Evolutionary conservation across 2,888 invertebrate species (phyloP).

Genomic region (Acanthacorydalis orientalis): DNA sequence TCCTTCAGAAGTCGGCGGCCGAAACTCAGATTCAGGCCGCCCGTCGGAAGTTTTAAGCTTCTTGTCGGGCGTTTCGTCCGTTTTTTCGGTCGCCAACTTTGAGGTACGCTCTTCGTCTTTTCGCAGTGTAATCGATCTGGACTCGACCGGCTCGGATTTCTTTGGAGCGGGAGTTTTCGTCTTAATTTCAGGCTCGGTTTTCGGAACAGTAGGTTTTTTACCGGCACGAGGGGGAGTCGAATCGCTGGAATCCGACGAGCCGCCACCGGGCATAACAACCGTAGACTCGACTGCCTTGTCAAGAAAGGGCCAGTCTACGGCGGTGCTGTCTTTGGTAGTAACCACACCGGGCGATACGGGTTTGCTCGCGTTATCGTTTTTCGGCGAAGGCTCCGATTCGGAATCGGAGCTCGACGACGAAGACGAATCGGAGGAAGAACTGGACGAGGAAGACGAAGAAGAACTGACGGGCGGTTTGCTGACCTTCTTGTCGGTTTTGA

Average conservation of each 20-base stretch:
- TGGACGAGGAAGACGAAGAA: constrained; percentile 28
- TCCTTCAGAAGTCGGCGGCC: constrained; percentile 58
- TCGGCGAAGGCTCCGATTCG: constrained; percentile 28
- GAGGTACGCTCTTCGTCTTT: constrained; percentile 10
- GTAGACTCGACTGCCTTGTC: constrained; percentile 57
- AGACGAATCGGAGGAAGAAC: constrained; percentile 30
- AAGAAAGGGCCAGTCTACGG: constrained; percentile 62
- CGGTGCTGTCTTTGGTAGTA: constrained; percentile 24
- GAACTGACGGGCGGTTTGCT: constrained; percentile 14
- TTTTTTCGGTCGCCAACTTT: constrained; percentile 26
- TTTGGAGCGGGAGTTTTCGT: constrained; percentile 14
- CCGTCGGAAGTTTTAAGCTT: constrained; percentile 73
- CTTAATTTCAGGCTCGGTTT: constrained; percentile 12
- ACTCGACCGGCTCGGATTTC: constrained; percentile 10
- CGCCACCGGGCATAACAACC: constrained; percentile 41
- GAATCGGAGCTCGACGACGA: constrained; percentile 37
- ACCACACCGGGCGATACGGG: constrained; percentile 14
- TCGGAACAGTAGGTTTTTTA: constrained; percentile 7
- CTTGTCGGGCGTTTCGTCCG: constrained; percentile 50
- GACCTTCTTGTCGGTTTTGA: constrained; percentile 1
- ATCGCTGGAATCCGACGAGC: constrained; percentile 38
- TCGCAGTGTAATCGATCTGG: constrained; percentile 9
- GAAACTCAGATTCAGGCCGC: constrained; percentile 53
- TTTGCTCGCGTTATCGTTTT: constrained; percentile 4
- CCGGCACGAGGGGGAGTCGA: constrained; percentile 17